Evolutionary conservation across 2,797 vertebrate genomes (phyloP), one percentile per base, ranked within the genome.

Genomic region (Micromesistius poutassou): DNA sequence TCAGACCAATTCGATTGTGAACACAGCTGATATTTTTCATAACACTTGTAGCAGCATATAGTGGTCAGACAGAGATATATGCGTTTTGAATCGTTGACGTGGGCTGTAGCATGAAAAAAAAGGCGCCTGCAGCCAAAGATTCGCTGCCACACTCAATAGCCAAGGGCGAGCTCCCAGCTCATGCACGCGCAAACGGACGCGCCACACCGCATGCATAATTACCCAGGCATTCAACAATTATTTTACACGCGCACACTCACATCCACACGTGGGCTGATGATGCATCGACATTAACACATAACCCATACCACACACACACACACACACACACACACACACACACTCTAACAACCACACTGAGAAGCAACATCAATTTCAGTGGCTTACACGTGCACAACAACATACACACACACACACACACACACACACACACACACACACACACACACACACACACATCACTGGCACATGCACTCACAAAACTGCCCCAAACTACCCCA

Each of bases 401-500:
- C 70, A 33, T 25, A 71, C 77, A 70, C 73, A 74, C 35, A 46
- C 73, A 74, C 73, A 70, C 72, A 74, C 72, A 74, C 46, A 80
- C 76, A 31, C 28, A 50, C 25, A 50, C 30, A 72, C 36, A 10
- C 30, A 4, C 1, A 77, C 71, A 76, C 74, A 75, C 6, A 28
- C 38, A 38, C 28, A 28, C 25, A 40, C 62, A 76, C 35, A 70
- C 62, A 76, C 35, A 28, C 55, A n/a, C 7, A 33, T 22, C 46
- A 80, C 76, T 35, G 33, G 50, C 25, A 50, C 30, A 72, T 55
- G 16, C 30, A 4, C 1, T 78, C 71, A 76, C 73, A 75, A 38
- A 81, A 84, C 87, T 85, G 80, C 80, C 77, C 30, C 30, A 85
- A 80, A 78, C 81, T n/a, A n/a, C n/a, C n/a, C n/a, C n/a, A n/a